Evolutionary conservation across 2,113 vertebrate genomes (phyloP).

Genomic region (Promerops cafer): DNA sequence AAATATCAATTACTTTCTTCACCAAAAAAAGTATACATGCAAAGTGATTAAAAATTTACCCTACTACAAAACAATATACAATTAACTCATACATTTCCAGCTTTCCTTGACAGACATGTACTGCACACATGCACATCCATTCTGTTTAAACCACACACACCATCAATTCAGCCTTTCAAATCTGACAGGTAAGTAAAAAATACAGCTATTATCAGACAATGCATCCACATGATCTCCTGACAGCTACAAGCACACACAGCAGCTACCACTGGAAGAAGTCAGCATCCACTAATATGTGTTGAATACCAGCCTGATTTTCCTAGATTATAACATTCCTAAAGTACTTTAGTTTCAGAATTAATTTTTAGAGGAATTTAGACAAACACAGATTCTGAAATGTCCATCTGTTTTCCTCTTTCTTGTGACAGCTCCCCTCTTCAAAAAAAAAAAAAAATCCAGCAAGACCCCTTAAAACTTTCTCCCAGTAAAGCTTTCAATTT

Average conservation of each 20-base stretch:
- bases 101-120: background rate
- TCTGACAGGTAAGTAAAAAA: slow-evolving; percentile 62
- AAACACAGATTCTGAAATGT: background rate
- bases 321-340: background rate
- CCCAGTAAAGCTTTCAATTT: background rate
- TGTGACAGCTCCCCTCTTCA: background rate
- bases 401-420: background rate
- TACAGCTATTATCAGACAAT: slow-evolving; percentile 55
- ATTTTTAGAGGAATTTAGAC: background rate
- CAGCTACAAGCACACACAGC: slow-evolving; percentile 37
- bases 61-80: slow-evolving; percentile 49
- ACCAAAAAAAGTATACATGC: background rate
- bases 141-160: slow-evolving; percentile 20
- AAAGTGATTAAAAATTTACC: slow-evolving; percentile 68
- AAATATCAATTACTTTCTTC: slow-evolving; percentile 63
- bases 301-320: background rate
- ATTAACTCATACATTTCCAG: slow-evolving; percentile 47
- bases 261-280: background rate
- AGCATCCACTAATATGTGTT: background rate
- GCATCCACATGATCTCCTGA: slow-evolving; percentile 60
- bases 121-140: background rate
- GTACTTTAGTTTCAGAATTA: background rate
- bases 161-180: slow-evolving; percentile 40
- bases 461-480: background rate
- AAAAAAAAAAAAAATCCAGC: background rate